These are phyloP conservation scores for Cladopsammia gracilis DNA, from an alignment of 64 coral and sea anemone species.

Conservation along the genomic window DNA sequence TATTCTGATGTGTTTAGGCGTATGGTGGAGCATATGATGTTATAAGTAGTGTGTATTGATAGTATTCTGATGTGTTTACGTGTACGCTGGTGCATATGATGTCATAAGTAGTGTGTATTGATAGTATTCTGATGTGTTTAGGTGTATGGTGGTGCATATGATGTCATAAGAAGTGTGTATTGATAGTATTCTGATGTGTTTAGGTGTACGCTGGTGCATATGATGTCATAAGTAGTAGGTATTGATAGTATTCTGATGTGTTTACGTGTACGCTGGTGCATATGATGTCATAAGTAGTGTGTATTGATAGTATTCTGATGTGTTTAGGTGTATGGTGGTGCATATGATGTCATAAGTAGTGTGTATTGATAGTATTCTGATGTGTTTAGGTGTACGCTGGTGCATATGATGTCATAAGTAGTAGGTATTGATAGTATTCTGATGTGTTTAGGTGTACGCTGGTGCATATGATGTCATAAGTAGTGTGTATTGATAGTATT, in stretches of 20 bases:
- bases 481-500: not conserved
- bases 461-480: constrained; percentile 99
- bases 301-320: no score
- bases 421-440: no score
- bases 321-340: constrained; percentile 95
- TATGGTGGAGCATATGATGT: constrained; percentile 99
- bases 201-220: constrained; percentile 99
- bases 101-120: constrained; percentile 75
- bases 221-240: constrained; percentile 90
- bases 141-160: constrained; percentile 99
- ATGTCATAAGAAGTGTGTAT: constrained; percentile 99
- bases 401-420: constrained; percentile 99
- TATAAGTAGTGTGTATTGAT: no score
- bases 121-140: not conserved
- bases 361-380: not conserved
- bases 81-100: constrained; percentile 99
- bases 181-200: no score
- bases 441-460: constrained; percentile 91
- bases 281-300: constrained; percentile 99
- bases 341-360: constrained; percentile 98
- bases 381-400: constrained; percentile 91
- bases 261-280: constrained; percentile 96
- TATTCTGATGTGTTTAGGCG: constrained; percentile 54
- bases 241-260: not conserved
- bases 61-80: no score